Evolutionary conservation across 2,113 vertebrate genomes (phyloP).

Genomic region (Lutjanus erythropterus): DNA sequence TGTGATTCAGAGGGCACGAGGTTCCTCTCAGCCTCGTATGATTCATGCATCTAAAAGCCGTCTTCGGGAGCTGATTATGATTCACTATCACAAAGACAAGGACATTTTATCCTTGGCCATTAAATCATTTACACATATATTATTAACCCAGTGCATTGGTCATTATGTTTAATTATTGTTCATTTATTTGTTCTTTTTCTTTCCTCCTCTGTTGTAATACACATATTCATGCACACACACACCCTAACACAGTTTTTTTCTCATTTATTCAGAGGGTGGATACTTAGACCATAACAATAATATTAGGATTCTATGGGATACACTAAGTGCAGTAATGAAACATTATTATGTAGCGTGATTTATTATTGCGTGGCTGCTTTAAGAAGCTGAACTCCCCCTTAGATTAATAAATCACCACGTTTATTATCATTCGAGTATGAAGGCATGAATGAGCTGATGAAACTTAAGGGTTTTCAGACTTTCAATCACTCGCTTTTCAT

Average conservation of each 20-base stretch:
- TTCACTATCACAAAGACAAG: constrained; percentile 54
- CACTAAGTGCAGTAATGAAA: constrained; percentile 67
- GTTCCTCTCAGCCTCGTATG: constrained; percentile 36
- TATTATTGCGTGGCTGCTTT: constrained; percentile 47
- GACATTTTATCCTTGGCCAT: constrained; percentile 49
- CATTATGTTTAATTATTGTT: constrained; percentile 52
- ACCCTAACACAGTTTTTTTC: constrained; percentile 30
- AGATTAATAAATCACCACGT: constrained; percentile 44
- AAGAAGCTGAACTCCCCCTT: constrained; percentile 26
- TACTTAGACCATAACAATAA: constrained; percentile 42
- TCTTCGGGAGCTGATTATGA: constrained; percentile 62
- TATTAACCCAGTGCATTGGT: constrained; percentile 45
- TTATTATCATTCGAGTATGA: constrained; percentile 49
- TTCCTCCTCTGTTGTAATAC: background rate
- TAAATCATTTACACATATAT: constrained; percentile 57
- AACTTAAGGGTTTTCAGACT: constrained; percentile 46
- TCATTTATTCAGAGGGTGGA: constrained; percentile 43
- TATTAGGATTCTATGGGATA: constrained; percentile 48
- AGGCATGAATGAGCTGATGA: constrained; percentile 38
- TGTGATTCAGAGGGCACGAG: constrained; percentile 40
- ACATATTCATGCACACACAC: background rate
- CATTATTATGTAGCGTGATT: constrained; percentile 47
- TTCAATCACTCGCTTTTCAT: constrained; percentile 51
- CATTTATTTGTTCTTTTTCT: constrained; percentile 28
- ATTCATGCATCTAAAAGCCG: constrained; percentile 51